Conservation (phyloP, 2,797 vertebrate genomes). For the Pagetopsis macropterus region DNA sequence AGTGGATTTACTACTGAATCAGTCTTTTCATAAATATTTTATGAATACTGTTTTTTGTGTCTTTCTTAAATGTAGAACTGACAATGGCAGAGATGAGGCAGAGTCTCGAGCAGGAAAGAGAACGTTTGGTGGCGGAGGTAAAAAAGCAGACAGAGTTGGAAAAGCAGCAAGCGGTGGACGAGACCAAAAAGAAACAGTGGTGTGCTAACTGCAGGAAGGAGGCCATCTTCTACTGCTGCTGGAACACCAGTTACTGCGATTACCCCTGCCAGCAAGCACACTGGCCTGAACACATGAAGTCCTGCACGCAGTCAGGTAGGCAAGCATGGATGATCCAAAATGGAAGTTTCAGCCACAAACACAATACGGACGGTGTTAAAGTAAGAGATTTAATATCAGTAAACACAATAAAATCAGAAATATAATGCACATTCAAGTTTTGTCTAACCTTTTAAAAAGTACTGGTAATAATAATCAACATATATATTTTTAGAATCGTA, state of each 20-base stretch:
- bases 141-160: conserved; percentile 96
- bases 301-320: conserved; percentile 98
- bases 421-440: too few relatives aligned
- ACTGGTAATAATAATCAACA: too few relatives aligned
- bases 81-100: conserved; percentile 99
- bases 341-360: too few relatives aligned
- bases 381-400: too few relatives aligned
- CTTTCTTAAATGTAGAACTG: conserved; percentile 84
- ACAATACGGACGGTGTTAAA: too few relatives aligned
- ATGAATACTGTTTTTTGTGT: conserved; percentile 5
- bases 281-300: conserved; percentile 99
- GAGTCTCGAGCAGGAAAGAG: conserved; percentile 96
- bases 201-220: conserved; percentile 98
- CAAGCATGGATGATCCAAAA: too few relatives aligned
- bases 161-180: conserved; percentile 95
- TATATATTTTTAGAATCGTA: too few relatives aligned
- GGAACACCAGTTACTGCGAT: conserved; percentile 99
- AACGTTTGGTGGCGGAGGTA: conserved; percentile 93
- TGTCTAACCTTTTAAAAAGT: too few relatives aligned
- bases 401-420: too few relatives aligned
- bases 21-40: neutral
- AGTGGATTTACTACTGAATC: neutral
- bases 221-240: conserved; percentile 99
- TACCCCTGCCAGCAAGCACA: conserved; percentile 99
- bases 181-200: conserved; percentile 99